These are phyloP conservation scores for Rhadina sibilatrix DNA, from an alignment of 2,113 vertebrate genomes.

Conservation along the genomic window DNA sequence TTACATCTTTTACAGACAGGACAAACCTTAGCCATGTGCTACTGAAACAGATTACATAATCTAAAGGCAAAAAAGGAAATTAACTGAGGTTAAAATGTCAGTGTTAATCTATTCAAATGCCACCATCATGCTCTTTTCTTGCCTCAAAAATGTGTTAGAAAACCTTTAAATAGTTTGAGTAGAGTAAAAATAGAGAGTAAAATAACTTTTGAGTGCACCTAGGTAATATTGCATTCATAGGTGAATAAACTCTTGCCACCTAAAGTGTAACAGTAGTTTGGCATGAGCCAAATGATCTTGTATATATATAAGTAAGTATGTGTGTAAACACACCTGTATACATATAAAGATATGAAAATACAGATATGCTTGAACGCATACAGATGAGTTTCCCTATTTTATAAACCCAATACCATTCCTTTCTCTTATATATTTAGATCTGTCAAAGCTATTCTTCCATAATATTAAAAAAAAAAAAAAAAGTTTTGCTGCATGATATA, in stretches of 20 bases:
- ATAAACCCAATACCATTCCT: not conserved
- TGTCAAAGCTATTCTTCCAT: not conserved
- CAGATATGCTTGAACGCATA: not conserved
- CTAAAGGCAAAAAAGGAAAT: not conserved
- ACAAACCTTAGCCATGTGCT: not conserved
- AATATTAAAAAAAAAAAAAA: not conserved
- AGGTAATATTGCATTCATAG: not conserved
- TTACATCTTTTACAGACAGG: not conserved
- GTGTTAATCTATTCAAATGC: not conserved
- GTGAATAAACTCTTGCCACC: not conserved
- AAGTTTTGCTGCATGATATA: not conserved
- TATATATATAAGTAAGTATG: not conserved
- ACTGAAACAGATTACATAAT: not conserved
- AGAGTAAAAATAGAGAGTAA: too few relatives aligned
- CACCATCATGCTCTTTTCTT: conserved; percentile 6
- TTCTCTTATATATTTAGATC: not conserved
- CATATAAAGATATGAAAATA: not conserved
- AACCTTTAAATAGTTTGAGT: not conserved
- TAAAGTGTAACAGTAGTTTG: not conserved
- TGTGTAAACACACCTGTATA: not conserved
- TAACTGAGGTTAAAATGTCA: not conserved
- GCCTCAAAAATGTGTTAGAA: conserved; percentile 5
- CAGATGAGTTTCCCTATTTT: not conserved
- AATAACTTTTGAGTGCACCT: not conserved
- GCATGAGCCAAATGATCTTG: not conserved